Base-by-base conservation (phyloP, 92 coral and sea anemone genomes). In the Phenganax stokvisi region DNA sequence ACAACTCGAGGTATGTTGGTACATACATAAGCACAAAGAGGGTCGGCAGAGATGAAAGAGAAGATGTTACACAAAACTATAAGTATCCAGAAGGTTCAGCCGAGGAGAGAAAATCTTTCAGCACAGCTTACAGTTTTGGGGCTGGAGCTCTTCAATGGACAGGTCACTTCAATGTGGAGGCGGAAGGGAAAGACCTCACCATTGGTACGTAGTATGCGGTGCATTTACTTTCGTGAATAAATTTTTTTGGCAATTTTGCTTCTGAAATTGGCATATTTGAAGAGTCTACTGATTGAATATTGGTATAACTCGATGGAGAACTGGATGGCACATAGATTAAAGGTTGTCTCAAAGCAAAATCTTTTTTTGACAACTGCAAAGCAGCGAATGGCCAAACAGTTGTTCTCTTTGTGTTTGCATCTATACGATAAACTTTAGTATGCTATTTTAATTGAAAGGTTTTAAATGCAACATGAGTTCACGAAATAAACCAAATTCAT, bases 51-150 rank as follows among this genome's bases (percentile, higher is more conserved):
- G 28, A 82, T 6, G 9, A 52, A 17, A 86, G 86, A 60, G 86
- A 86, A 55, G 81, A 83, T 28, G 13, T 87, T 11, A 87, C 89
- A 12, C 16, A 17, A 0, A 65, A 55, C 1, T 87, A 87, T 57
- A 87, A 87, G 61, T 58, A 72, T 63, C 76, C 84, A 6, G 89
- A 87, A 54, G 80, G 25, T 3, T 47, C 77, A 20, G 30, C 66
- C 8, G 78, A 86, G 37, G 97, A 92, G 66, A 82, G 94, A 47
- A 71, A 80, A 30, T 90, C 89, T 7, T 91, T 88, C 29, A 74
- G 71, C 25, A 76, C 75, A 10, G 97, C 96, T 10, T 55, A 92
- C 83, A 87, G 86, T 80, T 92, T 88, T 84, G 89, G 97, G 80
- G 83, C 51, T 9, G 77, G 77, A 10, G 25, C 77, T 10, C 12